Evolutionary conservation across 2,888 invertebrate species (phyloP).

Genomic region (Xylophagus ater): DNA sequence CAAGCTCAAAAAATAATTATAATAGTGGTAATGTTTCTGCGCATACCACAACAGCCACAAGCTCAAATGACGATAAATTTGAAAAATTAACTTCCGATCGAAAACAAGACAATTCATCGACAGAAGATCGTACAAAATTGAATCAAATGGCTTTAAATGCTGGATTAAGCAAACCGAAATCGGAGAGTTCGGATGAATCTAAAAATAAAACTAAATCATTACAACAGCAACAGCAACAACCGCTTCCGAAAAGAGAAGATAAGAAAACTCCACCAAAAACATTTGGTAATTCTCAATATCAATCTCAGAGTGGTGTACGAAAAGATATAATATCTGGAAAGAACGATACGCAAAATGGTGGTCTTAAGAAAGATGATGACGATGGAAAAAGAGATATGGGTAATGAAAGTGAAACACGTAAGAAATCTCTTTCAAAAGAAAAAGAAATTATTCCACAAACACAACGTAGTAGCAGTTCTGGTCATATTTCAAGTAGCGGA

Average conservation of each 20-base stretch:
- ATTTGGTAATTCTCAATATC: conserved; percentile 20
- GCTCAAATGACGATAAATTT: conserved; percentile 19
- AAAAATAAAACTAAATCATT: conserved; percentile 21
- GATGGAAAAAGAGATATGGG: conserved; percentile 68
- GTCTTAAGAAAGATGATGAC: conserved; percentile 43
- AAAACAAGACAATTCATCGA: conserved; percentile 26
- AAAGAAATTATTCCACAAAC: conserved; percentile 25
- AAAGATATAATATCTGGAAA: not conserved
- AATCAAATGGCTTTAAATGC: conserved; percentile 56
- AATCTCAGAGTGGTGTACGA: conserved; percentile 8
- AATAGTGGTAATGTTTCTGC: conserved; percentile 30
- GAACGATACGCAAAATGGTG: conserved; percentile 26
- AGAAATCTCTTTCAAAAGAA: conserved; percentile 27
- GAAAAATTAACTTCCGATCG: conserved; percentile 28
- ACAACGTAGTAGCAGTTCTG: conserved; percentile 22
- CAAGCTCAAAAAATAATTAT: conserved; percentile 66
- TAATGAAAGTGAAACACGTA: conserved; percentile 18
- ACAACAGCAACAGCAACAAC: conserved; percentile 24
- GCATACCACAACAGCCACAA: conserved; percentile 27
- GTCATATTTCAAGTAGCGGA: conserved; percentile 16
- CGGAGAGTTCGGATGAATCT: conserved; percentile 16
- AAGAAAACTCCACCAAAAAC: conserved; percentile 26
- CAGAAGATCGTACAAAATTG: conserved; percentile 54
- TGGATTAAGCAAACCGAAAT: conserved; percentile 42
- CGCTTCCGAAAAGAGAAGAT: conserved; percentile 19